phyloP scores from a whole-genome alignment of 1,140 invertebrate species.

The Ganaspis sp. region DNA sequence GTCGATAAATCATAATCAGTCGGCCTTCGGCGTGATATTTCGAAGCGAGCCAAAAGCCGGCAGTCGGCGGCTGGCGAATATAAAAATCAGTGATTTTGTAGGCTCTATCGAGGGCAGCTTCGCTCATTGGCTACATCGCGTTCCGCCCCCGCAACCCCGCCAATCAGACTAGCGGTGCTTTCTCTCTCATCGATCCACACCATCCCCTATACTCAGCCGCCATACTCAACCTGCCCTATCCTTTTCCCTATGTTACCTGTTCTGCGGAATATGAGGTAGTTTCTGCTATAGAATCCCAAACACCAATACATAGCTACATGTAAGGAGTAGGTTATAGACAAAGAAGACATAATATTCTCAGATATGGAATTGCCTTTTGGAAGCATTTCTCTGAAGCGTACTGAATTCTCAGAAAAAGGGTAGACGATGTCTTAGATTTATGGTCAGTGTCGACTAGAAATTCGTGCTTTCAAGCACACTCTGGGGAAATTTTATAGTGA shows the following conservation, averaged over 20 bases:
- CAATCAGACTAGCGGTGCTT: conserved; percentile 71
- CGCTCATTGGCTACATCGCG: conserved; percentile 73
- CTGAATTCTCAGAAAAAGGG: conserved; percentile 4
- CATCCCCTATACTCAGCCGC: conserved; percentile 52
- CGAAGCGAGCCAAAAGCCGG: conserved; percentile 57
- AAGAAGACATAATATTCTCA: conserved; percentile 12
- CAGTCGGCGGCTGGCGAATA: conserved; percentile 48
- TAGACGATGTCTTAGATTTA: conserved; percentile 17
- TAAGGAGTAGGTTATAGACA: background rate
- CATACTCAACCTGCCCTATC: conserved; percentile 46
- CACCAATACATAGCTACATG: background rate
- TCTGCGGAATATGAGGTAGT: background rate
- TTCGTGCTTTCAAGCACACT: conserved; percentile 16
- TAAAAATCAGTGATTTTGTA: conserved; percentile 76
- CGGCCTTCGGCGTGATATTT: conserved; percentile 56
- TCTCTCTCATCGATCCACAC: conserved; percentile 58
- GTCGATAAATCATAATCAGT: conserved; percentile 54
- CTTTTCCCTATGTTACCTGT: conserved; percentile 24
- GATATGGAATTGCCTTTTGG: background rate
- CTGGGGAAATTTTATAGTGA: conserved; percentile 25
- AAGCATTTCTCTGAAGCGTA: background rate
- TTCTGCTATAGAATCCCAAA: conserved; percentile 5
- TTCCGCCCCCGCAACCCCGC: conserved; percentile 72
- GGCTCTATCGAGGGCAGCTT: conserved; percentile 71
- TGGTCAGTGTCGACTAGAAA: conserved; percentile 17